A percentile compares a stretch with the other conserved stretches of the same genome.
Conservation (phyloP, 2,797 vertebrate species). For the Platyrinchus mystaceus region DNA sequence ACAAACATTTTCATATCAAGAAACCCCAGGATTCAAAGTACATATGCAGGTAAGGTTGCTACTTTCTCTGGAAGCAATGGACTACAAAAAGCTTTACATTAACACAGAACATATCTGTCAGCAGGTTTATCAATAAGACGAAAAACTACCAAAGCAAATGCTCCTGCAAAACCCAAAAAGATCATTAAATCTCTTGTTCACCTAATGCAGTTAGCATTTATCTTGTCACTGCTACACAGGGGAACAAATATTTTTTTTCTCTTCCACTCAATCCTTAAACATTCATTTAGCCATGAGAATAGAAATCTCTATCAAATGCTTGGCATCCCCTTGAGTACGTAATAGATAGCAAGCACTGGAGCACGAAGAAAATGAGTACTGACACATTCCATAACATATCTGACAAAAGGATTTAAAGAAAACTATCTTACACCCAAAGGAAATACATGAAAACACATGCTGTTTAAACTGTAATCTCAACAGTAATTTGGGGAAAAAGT, state of each 20-base stretch:
- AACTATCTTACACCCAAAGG: not conserved
- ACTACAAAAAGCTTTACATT: not conserved
- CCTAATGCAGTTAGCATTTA: not conserved
- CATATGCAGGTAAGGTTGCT: not conserved
- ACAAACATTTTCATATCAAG: not conserved
- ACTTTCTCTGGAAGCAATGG: not conserved
- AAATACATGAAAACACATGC: not conserved
- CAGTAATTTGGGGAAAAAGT: not conserved
- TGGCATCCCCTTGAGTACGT: not conserved
- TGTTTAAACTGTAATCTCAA: not conserved
- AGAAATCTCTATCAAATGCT: not conserved
- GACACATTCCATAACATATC: not conserved
- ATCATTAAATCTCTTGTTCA: not conserved
- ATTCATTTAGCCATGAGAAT: not conserved
- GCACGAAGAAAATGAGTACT: not conserved
- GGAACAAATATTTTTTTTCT: not conserved
- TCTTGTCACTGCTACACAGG: rapidly evolving
- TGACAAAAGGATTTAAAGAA: not conserved
- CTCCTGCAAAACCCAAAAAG: not conserved
- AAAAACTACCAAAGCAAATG: not conserved
- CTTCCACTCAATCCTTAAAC: not conserved
- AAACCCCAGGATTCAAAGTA: not conserved
- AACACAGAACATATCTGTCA: not conserved
- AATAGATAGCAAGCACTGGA: not conserved
- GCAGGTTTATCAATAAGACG: not conserved